phyloP scores from a whole-genome alignment of 2,888 invertebrate species.

The Liodrosophila aerea region DNA sequence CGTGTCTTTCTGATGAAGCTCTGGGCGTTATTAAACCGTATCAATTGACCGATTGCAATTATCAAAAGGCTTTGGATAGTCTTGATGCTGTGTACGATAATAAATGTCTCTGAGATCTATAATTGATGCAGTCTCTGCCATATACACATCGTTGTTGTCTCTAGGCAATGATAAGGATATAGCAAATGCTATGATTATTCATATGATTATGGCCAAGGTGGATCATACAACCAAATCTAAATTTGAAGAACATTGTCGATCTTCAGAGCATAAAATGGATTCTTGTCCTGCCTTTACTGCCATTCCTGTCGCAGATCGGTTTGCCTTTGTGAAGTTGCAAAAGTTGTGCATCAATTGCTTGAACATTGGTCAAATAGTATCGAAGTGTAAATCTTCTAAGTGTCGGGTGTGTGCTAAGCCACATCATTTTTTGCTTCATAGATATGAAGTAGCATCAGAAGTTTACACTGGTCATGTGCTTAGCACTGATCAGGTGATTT shows the following conservation, averaged over 20 bases:
- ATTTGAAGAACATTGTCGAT: not conserved
- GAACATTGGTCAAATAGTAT: not conserved
- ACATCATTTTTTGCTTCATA: not conserved
- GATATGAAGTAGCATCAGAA: not conserved
- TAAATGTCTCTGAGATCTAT: slow-evolving; percentile 1
- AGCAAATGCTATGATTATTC: not conserved
- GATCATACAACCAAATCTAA: not conserved
- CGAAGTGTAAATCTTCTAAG: not conserved
- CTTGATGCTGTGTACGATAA: slow-evolving; percentile 10
- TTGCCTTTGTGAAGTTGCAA: not conserved
- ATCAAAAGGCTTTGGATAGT: slow-evolving; percentile 1
- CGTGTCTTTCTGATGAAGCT: slow-evolving; percentile 1
- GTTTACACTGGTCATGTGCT: not conserved
- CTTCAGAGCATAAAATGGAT: no score
- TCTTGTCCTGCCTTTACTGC: not conserved
- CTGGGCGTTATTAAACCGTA: slow-evolving; percentile 1
- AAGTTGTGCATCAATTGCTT: not conserved
- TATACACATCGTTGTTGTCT: not conserved
- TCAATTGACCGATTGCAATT: slow-evolving; percentile 8
- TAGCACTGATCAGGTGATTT: slow-evolving; percentile 1
- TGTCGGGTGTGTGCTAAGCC: not conserved
- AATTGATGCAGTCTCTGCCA: not conserved
- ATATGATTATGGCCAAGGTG: not conserved
- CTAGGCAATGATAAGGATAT: not conserved
- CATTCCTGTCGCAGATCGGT: not conserved